phyloP scores from a whole-genome alignment of 2,797 vertebrate species.

The Thripadectes ignobilis region DNA sequence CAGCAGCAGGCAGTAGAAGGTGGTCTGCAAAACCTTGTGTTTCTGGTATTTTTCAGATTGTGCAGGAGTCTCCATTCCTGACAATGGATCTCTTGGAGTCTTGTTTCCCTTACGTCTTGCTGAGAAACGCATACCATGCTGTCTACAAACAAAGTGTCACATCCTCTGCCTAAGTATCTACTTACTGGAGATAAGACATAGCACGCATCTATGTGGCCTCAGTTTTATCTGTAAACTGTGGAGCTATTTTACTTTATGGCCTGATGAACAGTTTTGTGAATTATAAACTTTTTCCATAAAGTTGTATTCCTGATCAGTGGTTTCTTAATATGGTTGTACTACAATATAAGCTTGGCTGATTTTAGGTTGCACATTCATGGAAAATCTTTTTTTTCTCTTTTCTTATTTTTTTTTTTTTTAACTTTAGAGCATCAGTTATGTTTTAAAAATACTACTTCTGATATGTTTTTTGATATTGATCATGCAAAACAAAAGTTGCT shows the following conservation, averaged over 20 bases:
- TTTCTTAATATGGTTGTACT: constrained; percentile 83
- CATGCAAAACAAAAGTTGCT: constrained; percentile 83
- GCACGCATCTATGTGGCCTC: constrained; percentile 78
- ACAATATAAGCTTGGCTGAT: constrained; percentile 82
- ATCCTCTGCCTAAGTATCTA: constrained; percentile 83
- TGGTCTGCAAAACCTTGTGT: neutral
- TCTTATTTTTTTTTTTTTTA: neutral
- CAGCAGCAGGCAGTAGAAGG: neutral
- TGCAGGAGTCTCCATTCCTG: constrained; percentile 98
- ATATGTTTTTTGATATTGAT: constrained; percentile 83
- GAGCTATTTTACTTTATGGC: constrained; percentile 81
- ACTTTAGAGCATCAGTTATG: constrained; percentile 74
- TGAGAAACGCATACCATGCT: constrained; percentile 97
- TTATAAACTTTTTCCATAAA: constrained; percentile 78
- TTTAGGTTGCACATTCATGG: constrained; percentile 80
- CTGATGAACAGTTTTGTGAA: constrained; percentile 82
- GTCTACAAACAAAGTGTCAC: constrained; percentile 97
- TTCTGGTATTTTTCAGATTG: constrained; percentile 84
- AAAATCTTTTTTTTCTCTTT: constrained; percentile 59
- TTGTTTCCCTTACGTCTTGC: constrained; percentile 97
- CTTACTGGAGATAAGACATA: constrained; percentile 66
- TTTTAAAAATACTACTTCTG: constrained; percentile 80
- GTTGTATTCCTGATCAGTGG: constrained; percentile 81
- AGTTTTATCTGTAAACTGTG: constrained; percentile 81
- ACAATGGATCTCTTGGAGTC: constrained; percentile 99